These are phyloP conservation scores for human (Homo sapiens) DNA, from an alignment of 2,113 vertebrate genomes.

Conservation along the genomic window DNA sequence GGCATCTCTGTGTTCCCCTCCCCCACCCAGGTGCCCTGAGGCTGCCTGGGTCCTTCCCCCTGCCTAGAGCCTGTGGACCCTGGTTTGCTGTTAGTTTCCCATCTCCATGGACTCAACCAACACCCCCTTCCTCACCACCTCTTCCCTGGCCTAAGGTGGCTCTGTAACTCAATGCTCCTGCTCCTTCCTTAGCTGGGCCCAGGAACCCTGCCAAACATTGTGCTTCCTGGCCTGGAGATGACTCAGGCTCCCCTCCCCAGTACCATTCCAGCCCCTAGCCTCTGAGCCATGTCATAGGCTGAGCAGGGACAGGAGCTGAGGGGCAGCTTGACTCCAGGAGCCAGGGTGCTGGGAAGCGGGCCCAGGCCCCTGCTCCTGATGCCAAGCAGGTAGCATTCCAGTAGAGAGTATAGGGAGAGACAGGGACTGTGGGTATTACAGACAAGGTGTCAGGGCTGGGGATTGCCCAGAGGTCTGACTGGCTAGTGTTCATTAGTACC, in stretches of 20 bases:
- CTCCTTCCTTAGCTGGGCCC: slow-evolving; percentile 12
- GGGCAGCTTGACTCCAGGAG: background rate
- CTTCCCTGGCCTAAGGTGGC: background rate
- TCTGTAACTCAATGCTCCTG: slow-evolving; percentile 48
- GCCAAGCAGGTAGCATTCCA: background rate
- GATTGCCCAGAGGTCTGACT: background rate
- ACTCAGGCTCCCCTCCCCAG: slow-evolving; percentile 59
- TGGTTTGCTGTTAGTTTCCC: background rate
- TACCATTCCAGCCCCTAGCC: background rate
- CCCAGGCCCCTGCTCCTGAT: background rate
- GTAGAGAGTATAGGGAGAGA: background rate
- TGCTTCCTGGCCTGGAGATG: slow-evolving; percentile 54
- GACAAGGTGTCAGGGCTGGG: background rate
- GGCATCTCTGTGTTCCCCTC: background rate
- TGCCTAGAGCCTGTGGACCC: background rate
- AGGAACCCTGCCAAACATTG: slow-evolving; percentile 65
- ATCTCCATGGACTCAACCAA: background rate
- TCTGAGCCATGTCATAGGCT: background rate
- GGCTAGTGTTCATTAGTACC: background rate
- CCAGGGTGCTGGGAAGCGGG: background rate
- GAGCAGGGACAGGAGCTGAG: background rate
- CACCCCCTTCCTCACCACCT: background rate
- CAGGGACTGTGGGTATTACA: background rate
- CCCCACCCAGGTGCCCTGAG: background rate
- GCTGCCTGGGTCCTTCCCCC: background rate